These are phyloP conservation scores for Idaea straminata DNA, from an alignment of 2,888 invertebrate species.

Conservation along the genomic window DNA sequence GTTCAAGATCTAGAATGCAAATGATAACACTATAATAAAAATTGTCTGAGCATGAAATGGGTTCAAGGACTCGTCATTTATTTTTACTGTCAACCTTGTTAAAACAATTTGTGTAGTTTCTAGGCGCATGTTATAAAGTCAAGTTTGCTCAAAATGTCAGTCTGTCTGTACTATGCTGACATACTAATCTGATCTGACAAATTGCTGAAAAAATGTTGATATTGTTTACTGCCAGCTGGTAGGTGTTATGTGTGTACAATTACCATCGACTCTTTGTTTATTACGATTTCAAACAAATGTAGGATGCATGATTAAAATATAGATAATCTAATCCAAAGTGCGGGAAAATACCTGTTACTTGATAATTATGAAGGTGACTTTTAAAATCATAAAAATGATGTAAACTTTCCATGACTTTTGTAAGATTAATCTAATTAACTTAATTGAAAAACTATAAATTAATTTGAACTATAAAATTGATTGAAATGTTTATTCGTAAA, in stretches of 20 bases:
- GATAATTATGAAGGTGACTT: background rate
- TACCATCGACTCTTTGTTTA: background rate
- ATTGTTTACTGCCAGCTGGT: background rate
- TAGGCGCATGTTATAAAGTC: background rate
- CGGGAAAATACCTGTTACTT: background rate
- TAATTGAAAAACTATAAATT: background rate
- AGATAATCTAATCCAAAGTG: background rate
- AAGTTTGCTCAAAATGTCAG: background rate
- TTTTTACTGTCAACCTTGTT: background rate
- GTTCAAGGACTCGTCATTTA: conserved; percentile 13
- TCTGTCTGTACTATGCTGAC: background rate
- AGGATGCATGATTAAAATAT: background rate
- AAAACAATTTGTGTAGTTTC: background rate
- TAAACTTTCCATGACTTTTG: background rate
- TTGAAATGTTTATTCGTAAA: background rate
- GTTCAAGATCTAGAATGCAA: background rate
- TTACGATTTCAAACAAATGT: background rate
- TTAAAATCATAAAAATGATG: background rate
- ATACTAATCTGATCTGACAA: background rate
- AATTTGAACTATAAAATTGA: background rate
- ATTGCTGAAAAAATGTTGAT: background rate
- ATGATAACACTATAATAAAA: background rate
- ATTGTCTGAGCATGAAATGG: background rate
- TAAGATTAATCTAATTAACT: background rate
- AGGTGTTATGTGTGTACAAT: too few relatives aligned